These are phyloP conservation scores for Clarias magur DNA, from an alignment of 2,113 vertebrate genomes.

Conservation along the genomic window DNA sequence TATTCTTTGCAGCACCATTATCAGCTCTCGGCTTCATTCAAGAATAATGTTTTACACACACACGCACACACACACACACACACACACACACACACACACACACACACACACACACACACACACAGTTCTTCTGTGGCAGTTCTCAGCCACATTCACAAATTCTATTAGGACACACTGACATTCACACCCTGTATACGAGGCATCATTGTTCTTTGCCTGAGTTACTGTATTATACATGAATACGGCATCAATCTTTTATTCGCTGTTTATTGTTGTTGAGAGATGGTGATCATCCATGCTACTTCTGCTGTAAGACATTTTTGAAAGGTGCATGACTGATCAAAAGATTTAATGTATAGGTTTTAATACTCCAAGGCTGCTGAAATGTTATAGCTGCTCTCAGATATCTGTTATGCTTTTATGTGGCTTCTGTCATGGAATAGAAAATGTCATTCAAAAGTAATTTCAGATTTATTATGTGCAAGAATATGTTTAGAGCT, in stretches of 20 bases:
- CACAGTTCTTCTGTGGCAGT: background rate
- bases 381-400: background rate
- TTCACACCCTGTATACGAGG: background rate
- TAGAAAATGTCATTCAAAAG: background rate
- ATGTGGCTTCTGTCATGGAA: background rate
- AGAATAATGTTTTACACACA: background rate
- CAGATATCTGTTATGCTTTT: background rate
- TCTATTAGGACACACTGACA: background rate
- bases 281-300: constrained; percentile 7
- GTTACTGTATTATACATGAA: background rate
- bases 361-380: background rate
- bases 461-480: background rate
- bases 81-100: background rate
- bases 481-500: background rate
- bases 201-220: background rate
- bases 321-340: constrained; percentile 52
- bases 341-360: constrained; percentile 40
- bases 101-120: background rate
- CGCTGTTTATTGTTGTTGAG: background rate
- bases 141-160: background rate
- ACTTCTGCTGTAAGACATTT: constrained; percentile 48
- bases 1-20: constrained; percentile 1
- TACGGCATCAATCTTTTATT: background rate
- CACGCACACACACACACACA: constrained; percentile 10
- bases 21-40: background rate